Conservation (phyloP, 1,140 invertebrate species). For the Neotoxoptera formosana region DNA sequence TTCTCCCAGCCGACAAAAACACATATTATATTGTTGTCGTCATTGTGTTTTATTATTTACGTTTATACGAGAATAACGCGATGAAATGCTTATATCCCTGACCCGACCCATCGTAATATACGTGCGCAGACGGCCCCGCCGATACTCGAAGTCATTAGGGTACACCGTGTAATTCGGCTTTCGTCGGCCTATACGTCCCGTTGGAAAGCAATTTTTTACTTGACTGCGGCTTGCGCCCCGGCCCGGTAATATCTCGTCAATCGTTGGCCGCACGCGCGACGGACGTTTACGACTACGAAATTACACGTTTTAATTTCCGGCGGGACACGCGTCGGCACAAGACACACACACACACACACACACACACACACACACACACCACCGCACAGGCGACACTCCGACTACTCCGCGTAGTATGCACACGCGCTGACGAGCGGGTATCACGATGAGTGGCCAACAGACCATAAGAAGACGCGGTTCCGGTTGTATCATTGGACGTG, state of each 20-base stretch:
- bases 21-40: not conserved
- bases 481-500: slow-evolving; percentile 39
- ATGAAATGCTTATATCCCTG: not conserved
- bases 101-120: not conserved
- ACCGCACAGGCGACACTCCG: not conserved
- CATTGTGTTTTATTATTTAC: not conserved
- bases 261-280: slow-evolving; percentile 27
- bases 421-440: not conserved
- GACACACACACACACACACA: slow-evolving; percentile 21
- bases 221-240: slow-evolving; percentile 46
- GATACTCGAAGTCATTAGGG: not conserved
- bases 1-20: not conserved
- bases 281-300: slow-evolving; percentile 51
- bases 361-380: slow-evolving; percentile 20
- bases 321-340: slow-evolving; percentile 56
- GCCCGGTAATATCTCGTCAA: slow-evolving; percentile 22
- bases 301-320: slow-evolving; percentile 58
- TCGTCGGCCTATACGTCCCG: slow-evolving; percentile 15
- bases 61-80: not conserved
- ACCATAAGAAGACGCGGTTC: slow-evolving; percentile 56
- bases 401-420: not conserved
- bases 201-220: slow-evolving; percentile 54
- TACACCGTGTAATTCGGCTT: slow-evolving; percentile 33
- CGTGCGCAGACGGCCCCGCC: not conserved
- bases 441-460: slow-evolving; percentile 41